Percentiles rank a stretch among this genome's conserved stretches.
These are phyloP conservation scores for Pontoporia blainvillei DNA, from an alignment of 2,113 vertebrate genomes.

Conservation along the genomic window DNA sequence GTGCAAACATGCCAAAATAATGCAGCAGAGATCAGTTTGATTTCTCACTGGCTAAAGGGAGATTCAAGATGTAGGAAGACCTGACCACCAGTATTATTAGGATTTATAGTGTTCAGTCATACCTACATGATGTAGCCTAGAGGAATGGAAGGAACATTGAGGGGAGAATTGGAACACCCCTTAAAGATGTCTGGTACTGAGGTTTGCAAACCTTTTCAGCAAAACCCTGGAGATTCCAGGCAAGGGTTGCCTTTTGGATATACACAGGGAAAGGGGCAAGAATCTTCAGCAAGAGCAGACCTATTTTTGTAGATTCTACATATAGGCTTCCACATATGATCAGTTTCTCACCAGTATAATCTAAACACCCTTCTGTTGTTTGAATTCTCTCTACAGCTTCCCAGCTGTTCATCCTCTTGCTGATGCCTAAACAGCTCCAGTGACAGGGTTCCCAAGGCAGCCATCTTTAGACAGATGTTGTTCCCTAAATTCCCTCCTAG, in stretches of 20 bases:
- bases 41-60: conserved; percentile 49
- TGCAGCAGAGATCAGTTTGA: background rate
- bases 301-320: background rate
- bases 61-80: conserved; percentile 42
- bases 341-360: background rate
- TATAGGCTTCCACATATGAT: background rate
- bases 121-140: background rate
- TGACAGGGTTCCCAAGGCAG: background rate
- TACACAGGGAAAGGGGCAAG: background rate
- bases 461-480: conserved; percentile 47
- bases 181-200: background rate
- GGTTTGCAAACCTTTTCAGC: background rate
- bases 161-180: background rate
- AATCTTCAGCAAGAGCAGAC: background rate
- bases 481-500: background rate
- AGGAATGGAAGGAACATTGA: background rate
- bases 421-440: background rate
- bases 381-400: background rate
- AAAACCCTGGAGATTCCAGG: background rate
- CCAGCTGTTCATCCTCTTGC: background rate
- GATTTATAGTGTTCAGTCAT: background rate
- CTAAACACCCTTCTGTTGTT: background rate
- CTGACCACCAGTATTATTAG: background rate
- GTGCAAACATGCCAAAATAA: conserved; percentile 21
- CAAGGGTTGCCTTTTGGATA: background rate